Evolutionary conservation across 2,797 vertebrate genomes (phyloP).

Genomic region (Craterocephalus amniculus): DNA sequence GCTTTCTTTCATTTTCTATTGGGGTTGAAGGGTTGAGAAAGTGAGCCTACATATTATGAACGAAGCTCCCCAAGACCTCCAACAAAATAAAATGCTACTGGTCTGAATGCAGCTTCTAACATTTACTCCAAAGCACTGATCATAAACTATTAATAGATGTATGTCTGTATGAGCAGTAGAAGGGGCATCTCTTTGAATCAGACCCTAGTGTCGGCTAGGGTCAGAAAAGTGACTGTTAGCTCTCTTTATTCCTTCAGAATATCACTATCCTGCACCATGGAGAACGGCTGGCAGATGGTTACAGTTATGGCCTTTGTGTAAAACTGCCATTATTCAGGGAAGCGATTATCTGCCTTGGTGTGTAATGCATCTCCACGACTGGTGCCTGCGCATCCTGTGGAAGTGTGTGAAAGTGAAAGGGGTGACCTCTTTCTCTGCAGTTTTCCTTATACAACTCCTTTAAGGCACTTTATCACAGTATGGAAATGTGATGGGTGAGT

Average conservation of each 20-base stretch:
- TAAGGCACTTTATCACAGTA: slow-evolving; percentile 30
- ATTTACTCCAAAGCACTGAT: slow-evolving; percentile 79
- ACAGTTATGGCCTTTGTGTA: slow-evolving; percentile 75
- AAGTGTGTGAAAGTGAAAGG: slow-evolving; percentile 52
- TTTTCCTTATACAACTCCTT: slow-evolving; percentile 22
- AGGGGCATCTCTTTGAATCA: slow-evolving; percentile 71
- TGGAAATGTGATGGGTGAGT: slow-evolving; percentile 1
- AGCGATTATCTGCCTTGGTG: slow-evolving; percentile 71
- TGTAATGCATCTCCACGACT: slow-evolving; percentile 72
- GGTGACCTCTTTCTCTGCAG: slow-evolving; percentile 59
- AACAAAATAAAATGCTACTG: slow-evolving; percentile 75
- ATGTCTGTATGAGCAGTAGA: slow-evolving; percentile 66
- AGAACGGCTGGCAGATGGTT: slow-evolving; percentile 43
- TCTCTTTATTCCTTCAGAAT: slow-evolving; percentile 57
- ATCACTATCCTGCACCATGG: slow-evolving; percentile 40
- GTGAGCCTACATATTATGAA: slow-evolving; percentile 72
- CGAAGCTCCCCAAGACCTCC: slow-evolving; percentile 65
- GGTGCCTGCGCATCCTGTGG: slow-evolving; percentile 61
- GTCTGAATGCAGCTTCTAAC: slow-evolving; percentile 73
- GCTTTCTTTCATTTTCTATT: slow-evolving; percentile 66
- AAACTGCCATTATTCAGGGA: slow-evolving; percentile 80
- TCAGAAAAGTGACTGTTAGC: slow-evolving; percentile 50
- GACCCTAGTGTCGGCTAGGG: slow-evolving; percentile 59
- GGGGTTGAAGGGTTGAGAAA: slow-evolving; percentile 55
- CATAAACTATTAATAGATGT: slow-evolving; percentile 83